These are phyloP conservation scores for Polypedilum vanderplanki DNA, from an alignment of 1,140 invertebrate genomes.

Conservation along the genomic window DNA sequence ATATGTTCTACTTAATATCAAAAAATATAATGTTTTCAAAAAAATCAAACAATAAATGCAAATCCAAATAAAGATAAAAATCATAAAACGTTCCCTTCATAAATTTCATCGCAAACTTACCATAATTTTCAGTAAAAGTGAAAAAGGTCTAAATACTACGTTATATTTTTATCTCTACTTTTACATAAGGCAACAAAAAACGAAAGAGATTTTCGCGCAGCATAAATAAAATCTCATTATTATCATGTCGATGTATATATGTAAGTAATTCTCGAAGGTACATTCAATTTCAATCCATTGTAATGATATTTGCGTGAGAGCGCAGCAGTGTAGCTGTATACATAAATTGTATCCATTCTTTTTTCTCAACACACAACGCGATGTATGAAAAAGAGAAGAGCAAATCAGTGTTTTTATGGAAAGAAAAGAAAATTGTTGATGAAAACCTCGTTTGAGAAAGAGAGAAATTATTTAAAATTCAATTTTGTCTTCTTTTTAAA, in stretches of 20 bases:
- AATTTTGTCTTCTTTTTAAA: too few relatives aligned
- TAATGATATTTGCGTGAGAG: background rate
- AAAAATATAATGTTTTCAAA: background rate
- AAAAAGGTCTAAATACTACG: slow-evolving; percentile 4
- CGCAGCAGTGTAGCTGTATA: too few relatives aligned
- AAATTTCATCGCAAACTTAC: background rate
- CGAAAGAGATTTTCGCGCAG: background rate
- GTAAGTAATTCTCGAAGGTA: slow-evolving; percentile 10
- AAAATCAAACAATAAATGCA: slow-evolving; percentile 19
- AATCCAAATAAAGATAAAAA: background rate
- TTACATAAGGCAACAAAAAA: background rate
- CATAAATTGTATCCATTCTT: too few relatives aligned
- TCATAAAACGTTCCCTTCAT: slow-evolving; percentile 12
- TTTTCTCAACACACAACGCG: too few relatives aligned
- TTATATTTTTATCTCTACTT: background rate
- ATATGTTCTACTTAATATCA: too few relatives aligned
- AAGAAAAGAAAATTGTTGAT: too few relatives aligned
- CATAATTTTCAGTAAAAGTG: background rate
- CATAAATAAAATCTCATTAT: slow-evolving; percentile 24
- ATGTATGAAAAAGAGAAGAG: too few relatives aligned
- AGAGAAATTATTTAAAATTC: too few relatives aligned
- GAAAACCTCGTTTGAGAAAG: too few relatives aligned
- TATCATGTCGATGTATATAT: slow-evolving; percentile 24
- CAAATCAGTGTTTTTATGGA: too few relatives aligned
- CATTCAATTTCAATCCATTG: slow-evolving; percentile 25